Conservation (phyloP, 1,140 invertebrate genomes). For the Parasteatoda tepidariorum region DNA sequence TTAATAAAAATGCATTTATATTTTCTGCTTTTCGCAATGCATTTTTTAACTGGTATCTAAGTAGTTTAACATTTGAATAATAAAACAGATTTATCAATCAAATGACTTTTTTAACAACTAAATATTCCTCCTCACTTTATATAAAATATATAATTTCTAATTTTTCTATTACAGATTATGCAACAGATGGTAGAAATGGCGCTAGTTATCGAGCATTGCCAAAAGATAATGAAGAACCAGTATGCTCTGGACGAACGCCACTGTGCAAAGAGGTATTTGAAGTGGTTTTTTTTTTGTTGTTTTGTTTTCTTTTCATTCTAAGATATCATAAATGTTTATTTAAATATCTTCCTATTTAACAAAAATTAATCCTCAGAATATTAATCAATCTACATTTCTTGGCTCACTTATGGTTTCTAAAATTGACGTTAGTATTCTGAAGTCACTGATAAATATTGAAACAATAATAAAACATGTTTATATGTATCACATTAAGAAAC, state of each 20-base stretch:
- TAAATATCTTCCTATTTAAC: no score
- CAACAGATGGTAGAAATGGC: constrained; percentile 91
- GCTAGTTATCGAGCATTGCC: constrained; percentile 95
- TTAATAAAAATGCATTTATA: no score
- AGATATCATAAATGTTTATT: no score
- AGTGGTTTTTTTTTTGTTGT: background rate
- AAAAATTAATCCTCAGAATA: no score
- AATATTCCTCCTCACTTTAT: background rate
- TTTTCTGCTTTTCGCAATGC: no score
- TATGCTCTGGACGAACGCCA: constrained; percentile 88
- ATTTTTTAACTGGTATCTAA: no score
- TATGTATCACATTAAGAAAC: background rate
- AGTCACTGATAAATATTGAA: no score
- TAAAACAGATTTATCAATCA: background rate
- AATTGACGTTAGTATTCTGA: no score
- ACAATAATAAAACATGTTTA: no score
- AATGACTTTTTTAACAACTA: background rate
- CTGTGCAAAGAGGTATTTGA: constrained; percentile 80
- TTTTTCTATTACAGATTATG: constrained; percentile 73
- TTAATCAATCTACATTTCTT: no score
- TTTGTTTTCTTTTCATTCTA: background rate
- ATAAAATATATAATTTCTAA: background rate
- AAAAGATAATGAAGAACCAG: constrained; percentile 81
- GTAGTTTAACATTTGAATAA: background rate
- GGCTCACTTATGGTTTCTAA: no score